Base-by-base conservation (phyloP, 2,113 vertebrate genomes). In the Burhinus bistriatus region DNA sequence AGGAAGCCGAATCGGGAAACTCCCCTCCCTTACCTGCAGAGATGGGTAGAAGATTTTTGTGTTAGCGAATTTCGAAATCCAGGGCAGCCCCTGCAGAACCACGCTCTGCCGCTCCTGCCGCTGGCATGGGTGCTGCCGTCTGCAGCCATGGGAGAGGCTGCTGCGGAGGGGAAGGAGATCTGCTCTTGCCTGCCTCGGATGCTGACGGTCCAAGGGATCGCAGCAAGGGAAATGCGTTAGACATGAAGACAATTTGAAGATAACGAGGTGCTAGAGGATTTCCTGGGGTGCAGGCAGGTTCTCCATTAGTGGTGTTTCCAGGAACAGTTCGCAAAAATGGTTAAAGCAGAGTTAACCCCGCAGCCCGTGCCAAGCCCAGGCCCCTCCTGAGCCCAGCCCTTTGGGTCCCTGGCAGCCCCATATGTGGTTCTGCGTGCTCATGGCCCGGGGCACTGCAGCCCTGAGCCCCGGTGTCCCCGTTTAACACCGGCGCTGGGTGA, bases 391-490 rank as follows among this genome's bases (percentile, higher is more conserved):
- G 40, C 81, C 26, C 32, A 58, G 36, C 14, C 26, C 30, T 25
- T 26, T n/a, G 1, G 7, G 10, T 29, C 27, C 45, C 36, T 52
- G 5, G 38, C 44, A 51, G 51, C n/a, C 58, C 57, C 27, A 1
- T 6, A 3, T 5, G 0, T 5, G 58, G 57, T 8, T 47, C 76
- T n/a, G 49, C 29, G 21, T 1, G 0, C 9, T 32, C 73, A 13
- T 8, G 1, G 10, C 59, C 17, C 3, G 0, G 6, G 36, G 25
- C 47, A 11, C 22, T 15, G 29, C 34, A 18, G 14, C 49, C 21
- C 19, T 7, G 15, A 65, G 17, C 22, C 15, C 38, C 3, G 0
- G 5, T 15, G 32, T 20, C 70, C 45, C 27, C 1, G 4, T 59
- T 44, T 34, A 23, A 23, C 22, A 16, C 26, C 4, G 1, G 59